Evolutionary conservation across 2,888 invertebrate species (phyloP).

Genomic region (Malthinus seriepunctatus): DNA sequence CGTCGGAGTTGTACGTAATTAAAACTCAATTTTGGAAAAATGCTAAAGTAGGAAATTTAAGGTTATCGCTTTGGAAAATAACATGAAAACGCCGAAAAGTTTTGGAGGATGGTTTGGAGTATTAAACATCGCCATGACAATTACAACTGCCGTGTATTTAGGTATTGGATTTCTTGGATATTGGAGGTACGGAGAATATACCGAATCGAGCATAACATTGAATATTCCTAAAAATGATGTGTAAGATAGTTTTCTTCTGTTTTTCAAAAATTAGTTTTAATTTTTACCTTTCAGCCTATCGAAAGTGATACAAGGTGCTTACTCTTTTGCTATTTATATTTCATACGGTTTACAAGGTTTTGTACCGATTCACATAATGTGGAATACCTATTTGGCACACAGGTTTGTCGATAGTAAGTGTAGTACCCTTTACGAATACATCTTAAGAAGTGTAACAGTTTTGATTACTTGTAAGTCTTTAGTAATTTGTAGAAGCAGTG

Average conservation of each 20-base stretch:
- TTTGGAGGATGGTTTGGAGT: constrained; percentile 80
- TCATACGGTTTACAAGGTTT: constrained; percentile 88
- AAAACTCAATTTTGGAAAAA: not conserved
- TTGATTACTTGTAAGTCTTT: constrained; percentile 53
- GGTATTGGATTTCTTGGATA: constrained; percentile 84
- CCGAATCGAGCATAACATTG: constrained; percentile 78
- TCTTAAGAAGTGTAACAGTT: constrained; percentile 50
- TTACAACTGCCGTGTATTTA: constrained; percentile 77
- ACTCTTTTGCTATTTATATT: constrained; percentile 74
- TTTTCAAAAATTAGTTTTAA: constrained; percentile 21
- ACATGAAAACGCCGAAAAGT: constrained; percentile 81
- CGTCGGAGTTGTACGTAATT: constrained; percentile 78
- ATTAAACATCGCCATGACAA: constrained; percentile 78
- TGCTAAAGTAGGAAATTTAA: constrained; percentile 50
- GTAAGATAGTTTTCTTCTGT: constrained; percentile 50
- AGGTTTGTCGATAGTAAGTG: constrained; percentile 41
- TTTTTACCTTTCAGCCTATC: constrained; percentile 59
- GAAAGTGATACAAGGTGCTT: constrained; percentile 64
- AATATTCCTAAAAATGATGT: constrained; percentile 68
- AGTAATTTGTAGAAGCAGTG: not conserved
- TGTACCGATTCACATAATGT: constrained; percentile 82
- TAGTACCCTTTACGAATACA: constrained; percentile 47
- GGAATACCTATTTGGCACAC: constrained; percentile 58
- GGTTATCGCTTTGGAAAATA: constrained; percentile 90
- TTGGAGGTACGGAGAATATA: constrained; percentile 72